These are phyloP conservation scores for Ischnus inquisitorius DNA, from an alignment of 2,888 invertebrate species.

Conservation along the genomic window DNA sequence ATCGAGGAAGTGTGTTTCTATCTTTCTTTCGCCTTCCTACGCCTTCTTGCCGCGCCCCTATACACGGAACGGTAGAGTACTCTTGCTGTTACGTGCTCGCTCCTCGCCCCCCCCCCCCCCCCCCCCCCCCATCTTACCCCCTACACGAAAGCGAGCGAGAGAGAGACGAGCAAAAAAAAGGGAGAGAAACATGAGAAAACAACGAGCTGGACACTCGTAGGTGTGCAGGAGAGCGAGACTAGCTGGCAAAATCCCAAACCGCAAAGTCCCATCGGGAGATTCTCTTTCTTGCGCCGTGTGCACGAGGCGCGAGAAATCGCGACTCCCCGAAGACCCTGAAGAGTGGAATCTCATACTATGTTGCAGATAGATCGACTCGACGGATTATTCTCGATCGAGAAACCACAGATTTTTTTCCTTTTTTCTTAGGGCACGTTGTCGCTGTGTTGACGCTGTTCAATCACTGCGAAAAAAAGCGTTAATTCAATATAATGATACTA, in stretches of 20 bases:
- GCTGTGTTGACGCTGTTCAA: too few relatives aligned
- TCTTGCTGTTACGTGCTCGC: conserved; percentile 31
- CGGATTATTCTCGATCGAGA: background rate
- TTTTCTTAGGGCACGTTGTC: too few relatives aligned
- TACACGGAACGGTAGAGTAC: conserved; percentile 39
- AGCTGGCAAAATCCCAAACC: conserved; percentile 25
- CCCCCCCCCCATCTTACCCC: background rate
- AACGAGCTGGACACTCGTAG: conserved; percentile 20
- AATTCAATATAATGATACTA: too few relatives aligned
- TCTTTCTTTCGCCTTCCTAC: conserved; percentile 53
- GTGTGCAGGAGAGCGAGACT: conserved; percentile 39
- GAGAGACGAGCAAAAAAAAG: background rate
- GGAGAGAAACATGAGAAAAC: conserved; percentile 39
- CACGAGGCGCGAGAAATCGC: background rate
- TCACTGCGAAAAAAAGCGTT: too few relatives aligned
- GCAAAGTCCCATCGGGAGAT: conserved; percentile 6
- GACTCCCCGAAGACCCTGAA: conserved; percentile 3
- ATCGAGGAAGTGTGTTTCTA: conserved; percentile 74
- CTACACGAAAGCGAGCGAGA: conserved; percentile 10
- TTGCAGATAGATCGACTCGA: background rate
- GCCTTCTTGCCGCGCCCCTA: conserved; percentile 55
- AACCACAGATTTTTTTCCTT: background rate
- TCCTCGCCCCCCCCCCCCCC: background rate
- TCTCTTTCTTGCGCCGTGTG: background rate
- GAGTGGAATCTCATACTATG: background rate